Percentiles rank a stretch among this genome's conserved stretches.
These are phyloP conservation scores for Leucopternis melanops DNA, from an alignment of 2,113 vertebrate genomes.

Conservation along the genomic window DNA sequence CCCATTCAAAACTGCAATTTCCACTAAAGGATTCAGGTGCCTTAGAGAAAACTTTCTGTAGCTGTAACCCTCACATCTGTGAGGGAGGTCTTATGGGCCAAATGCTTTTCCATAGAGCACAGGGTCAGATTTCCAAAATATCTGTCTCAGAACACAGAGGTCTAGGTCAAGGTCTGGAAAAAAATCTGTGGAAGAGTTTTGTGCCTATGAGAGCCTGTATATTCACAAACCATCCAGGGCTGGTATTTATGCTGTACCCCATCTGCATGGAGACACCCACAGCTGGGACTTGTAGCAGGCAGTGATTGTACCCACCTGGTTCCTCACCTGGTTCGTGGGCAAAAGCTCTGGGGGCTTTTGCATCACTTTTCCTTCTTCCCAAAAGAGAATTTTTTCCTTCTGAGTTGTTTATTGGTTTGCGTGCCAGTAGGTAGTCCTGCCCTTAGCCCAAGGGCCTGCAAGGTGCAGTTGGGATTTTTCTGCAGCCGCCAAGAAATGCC, in stretches of 20 bases:
- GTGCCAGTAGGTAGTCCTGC: background rate
- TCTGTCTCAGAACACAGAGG: background rate
- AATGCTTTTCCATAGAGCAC: background rate
- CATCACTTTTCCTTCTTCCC: background rate
- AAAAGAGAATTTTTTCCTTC: background rate
- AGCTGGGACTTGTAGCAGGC: background rate
- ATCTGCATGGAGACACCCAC: background rate
- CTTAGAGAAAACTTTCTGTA: background rate
- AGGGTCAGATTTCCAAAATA: background rate
- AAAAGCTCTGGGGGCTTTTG: background rate
- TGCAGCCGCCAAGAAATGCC: background rate
- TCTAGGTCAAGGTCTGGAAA: background rate
- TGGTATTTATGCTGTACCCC: background rate
- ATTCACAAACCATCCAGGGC: background rate
- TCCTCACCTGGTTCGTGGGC: rapidly evolving
- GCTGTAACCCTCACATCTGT: background rate
- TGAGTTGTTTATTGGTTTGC: background rate
- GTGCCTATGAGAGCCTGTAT: background rate
- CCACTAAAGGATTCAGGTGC: background rate
- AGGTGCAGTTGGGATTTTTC: background rate
- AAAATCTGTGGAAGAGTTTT: background rate
- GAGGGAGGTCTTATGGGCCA: background rate
- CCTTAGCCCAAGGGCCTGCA: background rate
- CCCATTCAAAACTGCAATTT: background rate
- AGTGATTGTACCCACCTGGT: rapidly evolving